Percentiles rank a stretch among this genome's conserved stretches.
These are phyloP conservation scores for Apistogramma diplotaenia DNA, from an alignment of 2,113 vertebrate species.

Conservation along the genomic window DNA sequence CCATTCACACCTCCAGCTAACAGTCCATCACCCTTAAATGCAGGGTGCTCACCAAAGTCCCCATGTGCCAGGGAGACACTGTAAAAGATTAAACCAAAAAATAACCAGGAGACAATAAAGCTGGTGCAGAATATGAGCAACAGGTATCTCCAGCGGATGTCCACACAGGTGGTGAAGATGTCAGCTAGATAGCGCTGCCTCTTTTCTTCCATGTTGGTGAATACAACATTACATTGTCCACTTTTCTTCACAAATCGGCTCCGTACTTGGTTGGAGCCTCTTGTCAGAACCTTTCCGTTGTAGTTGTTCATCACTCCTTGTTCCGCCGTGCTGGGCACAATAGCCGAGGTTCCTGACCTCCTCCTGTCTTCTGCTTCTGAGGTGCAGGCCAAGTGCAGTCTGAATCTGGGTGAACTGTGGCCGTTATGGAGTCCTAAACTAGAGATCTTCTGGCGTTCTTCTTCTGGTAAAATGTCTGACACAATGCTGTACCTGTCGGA, in stretches of 20 bases:
- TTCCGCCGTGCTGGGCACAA: neutral
- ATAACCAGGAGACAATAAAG: conserved; percentile 93
- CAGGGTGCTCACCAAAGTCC: conserved; percentile 79
- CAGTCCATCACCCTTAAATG: neutral
- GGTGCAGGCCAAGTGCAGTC: conserved; percentile 11
- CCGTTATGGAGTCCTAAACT: conserved; percentile 76
- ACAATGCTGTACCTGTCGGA: conserved; percentile 83
- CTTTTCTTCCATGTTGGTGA: conserved; percentile 94
- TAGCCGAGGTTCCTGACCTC: conserved; percentile 56
- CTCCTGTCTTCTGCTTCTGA: conserved; percentile 61
- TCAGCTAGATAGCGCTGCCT: conserved; percentile 93
- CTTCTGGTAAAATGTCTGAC: conserved; percentile 79
- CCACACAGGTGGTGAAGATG: conserved; percentile 98
- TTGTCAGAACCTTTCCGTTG: conserved; percentile 82
- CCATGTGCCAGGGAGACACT: conserved; percentile 89
- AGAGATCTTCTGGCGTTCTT: conserved; percentile 82
- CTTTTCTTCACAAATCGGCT: conserved; percentile 99
- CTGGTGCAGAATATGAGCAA: conserved; percentile 88
- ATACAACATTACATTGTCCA: conserved; percentile 94
- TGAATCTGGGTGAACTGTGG: conserved; percentile 34
- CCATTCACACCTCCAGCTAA: conserved; percentile 46
- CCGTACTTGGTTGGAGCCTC: conserved; percentile 82
- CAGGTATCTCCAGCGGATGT: conserved; percentile 96
- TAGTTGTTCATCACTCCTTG: conserved; percentile 71
- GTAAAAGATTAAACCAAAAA: conserved; percentile 94